Evolutionary conservation across 2,113 vertebrate genomes (phyloP), one percentile per base, ranked within the genome.

Genomic region (Callithrix jacchus): DNA sequence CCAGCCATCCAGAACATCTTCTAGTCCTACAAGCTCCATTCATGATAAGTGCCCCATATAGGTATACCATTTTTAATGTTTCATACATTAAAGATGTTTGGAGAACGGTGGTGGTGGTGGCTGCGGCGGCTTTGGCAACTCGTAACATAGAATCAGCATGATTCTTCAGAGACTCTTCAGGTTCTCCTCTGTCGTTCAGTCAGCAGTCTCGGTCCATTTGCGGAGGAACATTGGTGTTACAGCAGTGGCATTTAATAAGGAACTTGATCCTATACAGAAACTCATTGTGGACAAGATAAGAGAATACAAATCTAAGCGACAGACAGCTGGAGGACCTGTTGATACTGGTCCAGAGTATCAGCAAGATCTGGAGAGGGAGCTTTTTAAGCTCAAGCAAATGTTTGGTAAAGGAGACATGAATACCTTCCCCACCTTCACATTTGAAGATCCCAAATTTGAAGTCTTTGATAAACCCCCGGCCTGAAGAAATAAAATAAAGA

Each of bases 201-300:
- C 99, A 0, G 96, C 99, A 0, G 68, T 99, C 25, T 97, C 98
- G 0, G 1, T 98, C 76, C 99, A 99, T 3, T 74, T 99, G 86
- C 99, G 98, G 93, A 99, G 99, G 96, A 99, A 99, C 98, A 97
- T 99, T 4, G 99, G 99, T n/a, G 85, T 99, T 30, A 99, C 99
- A 0, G 99, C 99, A 0, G 79, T 99, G 8, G 94, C 98, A 17
- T 99, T 99, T 95, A 99, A 17, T 52, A 5, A 98, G 97, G 99
- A 99, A 12, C 98, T 99, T 2, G 99, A 99, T 97, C 99, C 99
- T 0, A 91, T 99, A 77, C 99, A 99, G 98, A 99, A 99, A 84
- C 98, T 99, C 42, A 99, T 99, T 83, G 64, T 99, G 97, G 99
- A 99, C 98, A 99, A 99, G 98, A 99, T 99, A 97, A 99, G 99